Percentiles rank a stretch among this genome's conserved stretches.
Evolutionary conservation across 2,888 invertebrate genomes (phyloP).

Genomic region (Furcula furcula): DNA sequence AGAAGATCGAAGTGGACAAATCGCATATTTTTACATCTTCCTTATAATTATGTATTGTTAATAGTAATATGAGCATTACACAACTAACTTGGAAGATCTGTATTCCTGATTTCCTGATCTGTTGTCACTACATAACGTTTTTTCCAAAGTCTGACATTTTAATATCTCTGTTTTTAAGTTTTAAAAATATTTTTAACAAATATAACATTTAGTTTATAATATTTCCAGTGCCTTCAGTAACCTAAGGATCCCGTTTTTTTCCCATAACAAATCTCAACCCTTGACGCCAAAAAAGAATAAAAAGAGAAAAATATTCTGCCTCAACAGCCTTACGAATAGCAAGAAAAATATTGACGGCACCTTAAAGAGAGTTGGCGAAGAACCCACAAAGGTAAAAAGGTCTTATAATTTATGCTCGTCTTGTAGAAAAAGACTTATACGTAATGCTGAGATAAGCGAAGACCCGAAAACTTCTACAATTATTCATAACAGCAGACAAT

Average conservation of each 20-base stretch:
- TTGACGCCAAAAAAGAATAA: constrained; percentile 37
- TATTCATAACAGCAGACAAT: constrained; percentile 36
- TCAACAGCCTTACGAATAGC: constrained; percentile 26
- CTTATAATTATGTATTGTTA: too few species aligned
- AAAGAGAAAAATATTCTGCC: constrained; percentile 42
- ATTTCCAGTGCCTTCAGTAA: constrained; percentile 47
- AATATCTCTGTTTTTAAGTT: too few species aligned
- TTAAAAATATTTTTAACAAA: too few species aligned
- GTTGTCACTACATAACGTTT: too few species aligned
- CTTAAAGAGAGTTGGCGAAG: background rate
- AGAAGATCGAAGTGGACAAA: too few species aligned
- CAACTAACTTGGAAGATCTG: too few species aligned
- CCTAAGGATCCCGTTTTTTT: constrained; percentile 68
- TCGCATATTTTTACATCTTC: too few species aligned
- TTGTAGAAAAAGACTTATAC: background rate
- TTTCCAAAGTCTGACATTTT: too few species aligned
- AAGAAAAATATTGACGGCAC: background rate
- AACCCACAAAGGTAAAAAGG: background rate
- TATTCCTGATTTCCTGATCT: too few species aligned
- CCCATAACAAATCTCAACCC: constrained; percentile 44
- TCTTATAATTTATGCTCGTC: background rate
- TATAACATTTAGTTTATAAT: too few species aligned
- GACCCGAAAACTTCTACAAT: constrained; percentile 11
- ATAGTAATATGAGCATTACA: too few species aligned
- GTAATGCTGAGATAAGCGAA: background rate